Base-by-base conservation (phyloP, 2,888 invertebrate genomes). In the Embidobia sp. region DNA sequence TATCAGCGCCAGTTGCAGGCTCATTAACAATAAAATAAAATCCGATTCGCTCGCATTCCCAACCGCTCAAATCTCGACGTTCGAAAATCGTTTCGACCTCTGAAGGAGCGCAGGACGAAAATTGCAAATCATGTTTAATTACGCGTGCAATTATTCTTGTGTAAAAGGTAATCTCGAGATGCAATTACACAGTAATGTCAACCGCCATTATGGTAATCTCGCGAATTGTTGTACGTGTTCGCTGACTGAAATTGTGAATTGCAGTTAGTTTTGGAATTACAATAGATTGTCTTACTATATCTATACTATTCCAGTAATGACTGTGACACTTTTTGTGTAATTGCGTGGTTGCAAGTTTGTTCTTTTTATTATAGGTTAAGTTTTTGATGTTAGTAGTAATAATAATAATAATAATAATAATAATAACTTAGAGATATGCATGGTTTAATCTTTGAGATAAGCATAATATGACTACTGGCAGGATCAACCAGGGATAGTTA, bases 401-500 rank as follows among this genome's bases (percentile, higher is more conserved):
- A n/a, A n/a, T n/a, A n/a, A n/a, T n/a, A n/a, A n/a, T n/a, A n/a
- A n/a, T n/a, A n/a, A n/a, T n/a, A n/a, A n/a, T n/a, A n/a, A n/a
- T n/a, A n/a, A n/a, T n/a, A n/a, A n/a, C n/a, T n/a, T n/a, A n/a
- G n/a, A n/a, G n/a, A n/a, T n/a, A n/a, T n/a, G n/a, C n/a, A n/a
- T n/a, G n/a, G n/a, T n/a, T n/a, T n/a, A n/a, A n/a, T n/a, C n/a
- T n/a, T n/a, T n/a, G n/a, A n/a, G n/a, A n/a, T n/a, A n/a, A n/a
- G n/a, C n/a, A n/a, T n/a, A n/a, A 92, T 92, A 92, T 92, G 90
- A 91, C 90, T 90, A 90, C 90, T 90, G 90, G 90, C 90, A 91
- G 90, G 90, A 91, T 90, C 90, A 90, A 90, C 90, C 90, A 84
- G 82, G 83, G 82, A 83, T n/a, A n/a, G n/a, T n/a, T n/a, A n/a